These are phyloP conservation scores for Euura saliciscinereae DNA, from an alignment of 1,140 invertebrate species.

Conservation along the genomic window DNA sequence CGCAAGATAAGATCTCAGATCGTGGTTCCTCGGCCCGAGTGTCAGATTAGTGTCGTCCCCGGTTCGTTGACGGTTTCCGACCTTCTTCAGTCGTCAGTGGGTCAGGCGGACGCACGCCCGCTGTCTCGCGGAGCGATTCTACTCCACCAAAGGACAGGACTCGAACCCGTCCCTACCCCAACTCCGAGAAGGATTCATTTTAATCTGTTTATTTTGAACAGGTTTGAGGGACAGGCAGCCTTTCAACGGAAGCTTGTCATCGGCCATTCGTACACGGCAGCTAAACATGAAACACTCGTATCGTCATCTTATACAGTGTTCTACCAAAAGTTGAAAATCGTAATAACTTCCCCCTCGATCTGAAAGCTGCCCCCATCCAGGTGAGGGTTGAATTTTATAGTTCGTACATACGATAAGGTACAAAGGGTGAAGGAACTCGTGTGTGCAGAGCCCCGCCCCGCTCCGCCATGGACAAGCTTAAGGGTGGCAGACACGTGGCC, in stretches of 20 bases:
- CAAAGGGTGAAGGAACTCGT: conserved; percentile 1
- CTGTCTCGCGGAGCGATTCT: conserved; percentile 13
- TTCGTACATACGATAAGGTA: not conserved
- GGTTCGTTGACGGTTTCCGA: conserved; percentile 7
- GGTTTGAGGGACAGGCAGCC: conserved; percentile 18
- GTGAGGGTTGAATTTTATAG: not conserved
- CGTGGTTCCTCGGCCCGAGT: conserved; percentile 29
- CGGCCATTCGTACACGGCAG: not conserved
- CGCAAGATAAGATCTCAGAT: conserved; percentile 37
- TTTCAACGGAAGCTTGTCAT: not conserved
- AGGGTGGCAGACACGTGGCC: not conserved
- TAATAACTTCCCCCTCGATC: too few relatives aligned
- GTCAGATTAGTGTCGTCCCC: conserved; percentile 46
- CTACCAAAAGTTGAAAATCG: too few relatives aligned
- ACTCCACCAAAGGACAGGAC: too few relatives aligned
- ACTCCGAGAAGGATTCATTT: not conserved
- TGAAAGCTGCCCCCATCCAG: not conserved
- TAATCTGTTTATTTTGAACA: conserved; percentile 47
- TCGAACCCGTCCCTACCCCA: not conserved
- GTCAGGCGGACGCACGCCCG: conserved; percentile 35
- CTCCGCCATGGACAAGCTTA: not conserved
- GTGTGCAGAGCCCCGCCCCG: not conserved
- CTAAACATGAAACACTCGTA: too few relatives aligned
- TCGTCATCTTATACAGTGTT: too few relatives aligned
- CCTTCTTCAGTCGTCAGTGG: conserved; percentile 15